A percentile compares a stretch with the other conserved stretches of the same genome.
These are phyloP conservation scores for Julus scanicus DNA, from an alignment of 2,888 invertebrate genomes.

Conservation along the genomic window DNA sequence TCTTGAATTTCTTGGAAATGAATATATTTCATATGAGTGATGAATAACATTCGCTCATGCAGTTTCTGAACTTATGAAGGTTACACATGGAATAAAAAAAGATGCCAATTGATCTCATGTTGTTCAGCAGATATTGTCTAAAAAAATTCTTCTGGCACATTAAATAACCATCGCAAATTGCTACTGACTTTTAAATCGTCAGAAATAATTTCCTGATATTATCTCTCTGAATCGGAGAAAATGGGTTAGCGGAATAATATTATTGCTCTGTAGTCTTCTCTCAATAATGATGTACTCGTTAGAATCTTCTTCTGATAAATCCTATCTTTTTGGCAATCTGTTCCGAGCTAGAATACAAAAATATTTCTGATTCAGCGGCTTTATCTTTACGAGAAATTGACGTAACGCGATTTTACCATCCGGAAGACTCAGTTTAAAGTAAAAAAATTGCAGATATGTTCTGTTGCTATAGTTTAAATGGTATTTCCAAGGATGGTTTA, in stretches of 20 bases:
- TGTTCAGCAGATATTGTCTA: background rate
- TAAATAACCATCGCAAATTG: background rate
- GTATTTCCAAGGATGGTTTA: too few species aligned
- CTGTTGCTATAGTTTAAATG: too few species aligned
- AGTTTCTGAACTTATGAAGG: too few species aligned
- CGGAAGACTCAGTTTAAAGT: too few species aligned
- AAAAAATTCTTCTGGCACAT: background rate
- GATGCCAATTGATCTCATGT: background rate
- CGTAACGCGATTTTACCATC: background rate
- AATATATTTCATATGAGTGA: too few species aligned
- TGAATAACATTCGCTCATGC: too few species aligned
- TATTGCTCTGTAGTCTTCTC: background rate
- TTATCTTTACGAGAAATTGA: constrained; percentile 20
- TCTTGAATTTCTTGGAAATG: too few species aligned
- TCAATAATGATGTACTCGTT: background rate
- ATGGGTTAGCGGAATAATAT: background rate
- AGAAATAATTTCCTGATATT: constrained; percentile 9
- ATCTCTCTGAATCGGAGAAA: background rate
- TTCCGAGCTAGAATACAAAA: background rate
- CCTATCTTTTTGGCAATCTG: constrained; percentile 33
- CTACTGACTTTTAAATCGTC: constrained; percentile 15
- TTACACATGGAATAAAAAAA: background rate
- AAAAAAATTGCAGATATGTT: too few species aligned
- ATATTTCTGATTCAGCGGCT: background rate
- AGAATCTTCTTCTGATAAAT: background rate